Evolutionary conservation across 2,888 invertebrate genomes (phyloP), one percentile per base, ranked within the genome.

Genomic region (Corbicula japonica): DNA sequence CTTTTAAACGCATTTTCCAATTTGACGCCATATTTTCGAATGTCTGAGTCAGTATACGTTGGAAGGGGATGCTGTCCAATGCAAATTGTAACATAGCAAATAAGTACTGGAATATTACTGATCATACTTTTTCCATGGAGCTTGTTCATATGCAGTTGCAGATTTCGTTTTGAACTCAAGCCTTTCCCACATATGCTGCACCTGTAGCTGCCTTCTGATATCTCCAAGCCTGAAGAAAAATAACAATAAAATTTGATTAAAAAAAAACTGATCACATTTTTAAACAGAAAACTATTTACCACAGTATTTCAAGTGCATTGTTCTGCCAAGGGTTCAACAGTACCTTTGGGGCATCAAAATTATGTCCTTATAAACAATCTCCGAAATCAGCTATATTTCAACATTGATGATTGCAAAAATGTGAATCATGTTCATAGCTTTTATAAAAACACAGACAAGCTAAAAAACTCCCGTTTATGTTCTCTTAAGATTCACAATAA

Each of bases 41-140:
- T 41, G 12, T 18, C 10, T n/a, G n/a, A n/a, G 41, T 41, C 41
- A 41, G 41, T 18, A 41, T 41, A 41, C 41, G 41, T 18, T 18
- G 41, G 41, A 41, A 41, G 41, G 41, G 41, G 41, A 12, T 41
- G 41, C 41, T n/a, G n/a, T n/a, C n/a, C n/a, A n/a, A n/a, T n/a
- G n/a, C n/a, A n/a, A n/a, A n/a, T n/a, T n/a, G n/a, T 12, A 18
- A 12, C 41, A 10, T 10, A 41, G 12, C 10, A 41, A 41, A 18
- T 18, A 41, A 41, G 41, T 41, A 41, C 41, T 41, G 41, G 41
- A 41, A 41, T 41, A 41, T 41, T 41, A 12, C 41, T 41, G 41
- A 41, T 41, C 41, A 41, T 41, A 41, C 41, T 41, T 41, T 41
- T 41, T 41, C 41, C 41, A 41, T 41, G 41, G 41, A 41, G 41